Evolutionary conservation across 2,113 vertebrate species (phyloP).

Genomic region (Otus sunia): DNA sequence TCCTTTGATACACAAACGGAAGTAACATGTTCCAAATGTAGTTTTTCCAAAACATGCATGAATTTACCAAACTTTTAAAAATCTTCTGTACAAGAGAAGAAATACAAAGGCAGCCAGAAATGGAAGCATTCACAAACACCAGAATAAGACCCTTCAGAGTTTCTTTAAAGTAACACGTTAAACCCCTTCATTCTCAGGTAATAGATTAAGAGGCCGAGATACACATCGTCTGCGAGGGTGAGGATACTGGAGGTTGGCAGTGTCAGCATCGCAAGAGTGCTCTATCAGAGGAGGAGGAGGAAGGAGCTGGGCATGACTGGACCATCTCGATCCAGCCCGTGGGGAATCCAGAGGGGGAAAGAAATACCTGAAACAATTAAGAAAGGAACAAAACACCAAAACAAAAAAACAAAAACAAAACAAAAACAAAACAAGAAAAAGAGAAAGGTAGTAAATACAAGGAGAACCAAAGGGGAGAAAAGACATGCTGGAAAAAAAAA

Average conservation of each 20-base stretch:
- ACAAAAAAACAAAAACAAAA: slow-evolving; percentile 58
- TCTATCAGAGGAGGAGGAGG: slow-evolving; percentile 89
- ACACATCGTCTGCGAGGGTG: slow-evolving; percentile 80
- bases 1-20: slow-evolving; percentile 53
- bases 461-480: slow-evolving; percentile 78
- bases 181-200: slow-evolving; percentile 82
- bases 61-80: slow-evolving; percentile 25
- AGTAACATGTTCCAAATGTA: slow-evolving; percentile 35
- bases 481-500: slow-evolving; percentile 75
- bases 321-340: slow-evolving; percentile 86
- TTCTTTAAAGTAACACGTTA: slow-evolving; percentile 60
- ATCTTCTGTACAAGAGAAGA: slow-evolving; percentile 41
- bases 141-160: slow-evolving; percentile 62
- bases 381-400: slow-evolving; percentile 78
- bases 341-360: slow-evolving; percentile 92
- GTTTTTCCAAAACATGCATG: slow-evolving; percentile 52
- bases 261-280: slow-evolving; percentile 86
- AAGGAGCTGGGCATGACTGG: slow-evolving; percentile 90
- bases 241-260: slow-evolving; percentile 80
- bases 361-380: slow-evolving; percentile 92
- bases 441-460: slow-evolving; percentile 78
- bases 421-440: slow-evolving; percentile 61
- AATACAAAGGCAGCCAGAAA: slow-evolving; percentile 58
- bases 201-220: slow-evolving; percentile 80
- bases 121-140: slow-evolving; percentile 64